phyloP scores from a whole-genome alignment of 2,888 invertebrate genomes.

The Ophioninae sp. region DNA sequence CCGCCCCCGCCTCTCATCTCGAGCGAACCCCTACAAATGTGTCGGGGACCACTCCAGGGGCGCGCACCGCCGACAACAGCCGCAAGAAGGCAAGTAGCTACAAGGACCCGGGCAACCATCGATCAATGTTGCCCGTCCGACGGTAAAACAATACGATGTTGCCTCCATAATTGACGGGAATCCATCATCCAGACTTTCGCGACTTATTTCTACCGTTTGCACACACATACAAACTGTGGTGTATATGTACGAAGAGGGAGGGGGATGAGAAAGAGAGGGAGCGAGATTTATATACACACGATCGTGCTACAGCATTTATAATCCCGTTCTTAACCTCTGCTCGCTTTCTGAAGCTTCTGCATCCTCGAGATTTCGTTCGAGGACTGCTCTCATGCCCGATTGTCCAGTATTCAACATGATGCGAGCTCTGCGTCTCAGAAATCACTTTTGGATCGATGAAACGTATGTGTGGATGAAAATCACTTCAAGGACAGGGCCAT shows the following conservation, averaged over 20 bases:
- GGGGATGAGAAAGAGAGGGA: neutral
- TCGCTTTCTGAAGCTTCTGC: constrained; percentile 42
- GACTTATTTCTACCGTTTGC: constrained; percentile 63
- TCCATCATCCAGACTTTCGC: constrained; percentile 79
- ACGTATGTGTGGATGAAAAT: neutral
- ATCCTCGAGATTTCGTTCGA: constrained; percentile 13
- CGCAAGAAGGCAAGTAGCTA: constrained; percentile 75
- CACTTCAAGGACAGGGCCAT: neutral
- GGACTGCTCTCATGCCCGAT: neutral
- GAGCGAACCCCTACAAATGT: constrained; percentile 63
- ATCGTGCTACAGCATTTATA: constrained; percentile 47
- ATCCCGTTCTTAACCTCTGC: constrained; percentile 38
- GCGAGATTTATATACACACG: constrained; percentile 30
- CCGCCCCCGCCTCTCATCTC: constrained; percentile 1
- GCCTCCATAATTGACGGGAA: constrained; percentile 81
- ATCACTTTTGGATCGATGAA: neutral
- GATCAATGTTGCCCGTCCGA: constrained; percentile 79
- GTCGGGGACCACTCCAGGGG: constrained; percentile 62
- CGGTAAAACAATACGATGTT: constrained; percentile 81
- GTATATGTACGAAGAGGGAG: neutral
- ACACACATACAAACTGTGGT: constrained; percentile 23
- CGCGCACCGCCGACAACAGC: constrained; percentile 54
- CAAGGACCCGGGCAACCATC: constrained; percentile 75
- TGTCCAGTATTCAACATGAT: neutral
- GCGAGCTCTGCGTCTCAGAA: neutral